Evolutionary conservation across 2,113 vertebrate genomes (phyloP), one percentile per base, ranked within the genome.

Genomic region (Gymnogyps californianus): DNA sequence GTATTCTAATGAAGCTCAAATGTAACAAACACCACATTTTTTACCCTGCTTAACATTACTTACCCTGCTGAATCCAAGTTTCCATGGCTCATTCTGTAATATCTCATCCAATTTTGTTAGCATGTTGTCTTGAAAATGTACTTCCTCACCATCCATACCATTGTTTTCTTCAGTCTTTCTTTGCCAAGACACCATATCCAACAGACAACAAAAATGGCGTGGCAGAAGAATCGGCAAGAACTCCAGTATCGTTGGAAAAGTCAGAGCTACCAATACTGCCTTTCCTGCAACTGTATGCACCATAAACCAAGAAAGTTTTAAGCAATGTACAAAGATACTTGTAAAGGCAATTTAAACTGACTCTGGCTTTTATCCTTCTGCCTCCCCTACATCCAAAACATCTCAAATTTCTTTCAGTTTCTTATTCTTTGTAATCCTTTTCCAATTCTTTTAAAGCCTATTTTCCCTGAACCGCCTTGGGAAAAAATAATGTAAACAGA

Each of bases 31-130:
- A 31, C 14, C 10, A 0, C 34, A 24, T 77, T 84, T 94, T 97
- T 98, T 93, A 98, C 96, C 22, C 3, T 92, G 59, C 18, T 25
- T 76, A 64, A 69, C 65, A 24, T 70, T 93, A 96, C 98, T 98
- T 95, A 98, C 98, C 89, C 54, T 96, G 59, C 90, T 94, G 97
- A 98, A 98, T 89, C 98, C 98, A 91, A 98, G 97, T 81, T 98
- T 98, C 98, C 98, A 98, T 3, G 98, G 98, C 16, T 97, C 83
- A 10, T 94, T 83, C 54, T 81, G 59, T 84, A 98, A 95, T 64
- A 98, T 97, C 19, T 88, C 59, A 87, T 98, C 93, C 93, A 98
- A 71, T 28, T 72, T 40, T 82, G 40, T 46, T 54, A 97, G 59
- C 18, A 91, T 32, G 16, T 31, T 6, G 7, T 66, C 49, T 89